Percentiles rank a stretch among this genome's conserved stretches.
Conservation (phyloP, 1,140 invertebrate species). For the Semibalanus balanoides region DNA sequence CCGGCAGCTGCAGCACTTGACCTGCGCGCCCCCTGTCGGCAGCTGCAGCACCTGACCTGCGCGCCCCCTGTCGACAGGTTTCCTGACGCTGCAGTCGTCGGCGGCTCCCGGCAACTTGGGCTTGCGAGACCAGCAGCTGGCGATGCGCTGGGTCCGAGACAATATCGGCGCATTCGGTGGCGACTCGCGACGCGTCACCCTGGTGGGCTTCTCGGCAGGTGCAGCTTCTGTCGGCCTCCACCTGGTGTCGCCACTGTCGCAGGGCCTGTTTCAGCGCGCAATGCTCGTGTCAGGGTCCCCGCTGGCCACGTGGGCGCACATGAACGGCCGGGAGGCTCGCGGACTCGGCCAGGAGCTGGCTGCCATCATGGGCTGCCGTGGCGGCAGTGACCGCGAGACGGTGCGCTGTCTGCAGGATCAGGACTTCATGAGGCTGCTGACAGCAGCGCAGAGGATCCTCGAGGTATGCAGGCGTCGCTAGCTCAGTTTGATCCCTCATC, state of each 20-base stretch:
- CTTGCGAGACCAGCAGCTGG: conserved; percentile 32
- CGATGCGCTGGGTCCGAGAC: conserved; percentile 32
- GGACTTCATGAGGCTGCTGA: background rate
- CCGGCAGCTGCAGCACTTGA: too few relatives aligned
- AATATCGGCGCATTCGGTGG: conserved; percentile 34
- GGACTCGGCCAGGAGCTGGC: background rate
- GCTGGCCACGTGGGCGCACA: background rate
- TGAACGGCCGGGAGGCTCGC: background rate
- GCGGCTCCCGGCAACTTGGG: conserved; percentile 35
- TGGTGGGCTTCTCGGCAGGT: conserved; percentile 35
- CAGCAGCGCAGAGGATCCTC: background rate
- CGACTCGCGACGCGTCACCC: conserved; percentile 30
- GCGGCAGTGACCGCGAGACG: background rate
- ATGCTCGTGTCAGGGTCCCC: background rate
- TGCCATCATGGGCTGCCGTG: background rate
- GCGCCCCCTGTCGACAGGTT: too few relatives aligned
- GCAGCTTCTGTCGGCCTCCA: conserved; percentile 42
- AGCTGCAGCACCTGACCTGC: too few relatives aligned
- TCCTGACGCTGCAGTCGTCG: conserved; percentile 32
- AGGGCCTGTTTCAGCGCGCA: conserved; percentile 11
- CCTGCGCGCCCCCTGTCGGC: too few relatives aligned
- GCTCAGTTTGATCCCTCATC: too few relatives aligned
- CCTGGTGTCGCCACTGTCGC: conserved; percentile 33
- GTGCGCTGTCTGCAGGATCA: conserved; percentile 1
- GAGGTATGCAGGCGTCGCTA: background rate